Evolutionary conservation across 2,888 invertebrate species (phyloP).

Genomic region (Galerucella pusilla): DNA sequence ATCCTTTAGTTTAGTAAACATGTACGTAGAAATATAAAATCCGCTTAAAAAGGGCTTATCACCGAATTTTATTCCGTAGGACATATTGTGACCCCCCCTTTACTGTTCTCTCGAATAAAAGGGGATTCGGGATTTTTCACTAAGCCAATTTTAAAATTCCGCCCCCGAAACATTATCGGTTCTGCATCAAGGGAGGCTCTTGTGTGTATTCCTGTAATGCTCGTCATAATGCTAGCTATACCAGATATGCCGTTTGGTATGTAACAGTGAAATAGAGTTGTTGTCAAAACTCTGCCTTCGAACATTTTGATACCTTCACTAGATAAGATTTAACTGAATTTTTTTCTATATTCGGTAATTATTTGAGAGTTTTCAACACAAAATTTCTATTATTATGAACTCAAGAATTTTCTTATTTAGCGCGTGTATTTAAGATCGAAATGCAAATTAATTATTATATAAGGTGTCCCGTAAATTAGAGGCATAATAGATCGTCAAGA

Average conservation of each 20-base stretch:
- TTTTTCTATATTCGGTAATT: too few relatives aligned
- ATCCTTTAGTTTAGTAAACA: slow-evolving; percentile 3
- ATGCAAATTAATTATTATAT: too few relatives aligned
- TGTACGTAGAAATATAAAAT: slow-evolving; percentile 11
- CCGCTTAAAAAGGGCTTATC: slow-evolving; percentile 15
- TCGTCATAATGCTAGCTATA: slow-evolving; percentile 36
- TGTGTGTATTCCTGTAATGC: slow-evolving; percentile 46
- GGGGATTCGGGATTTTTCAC: slow-evolving; percentile 29
- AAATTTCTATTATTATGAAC: too few relatives aligned
- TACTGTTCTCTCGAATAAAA: not conserved
- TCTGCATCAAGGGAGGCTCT: slow-evolving; percentile 41
- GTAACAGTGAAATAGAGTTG: not conserved
- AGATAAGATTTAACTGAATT: too few relatives aligned
- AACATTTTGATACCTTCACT: too few relatives aligned
- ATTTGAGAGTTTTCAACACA: too few relatives aligned
- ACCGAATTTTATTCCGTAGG: slow-evolving; percentile 4
- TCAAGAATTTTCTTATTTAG: too few relatives aligned
- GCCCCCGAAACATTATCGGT: slow-evolving; percentile 51
- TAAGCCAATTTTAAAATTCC: slow-evolving; percentile 58
- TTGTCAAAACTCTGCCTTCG: too few relatives aligned
- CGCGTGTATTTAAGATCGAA: too few relatives aligned
- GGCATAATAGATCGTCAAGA: too few relatives aligned
- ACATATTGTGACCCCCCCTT: slow-evolving; percentile 21
- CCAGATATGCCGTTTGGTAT: slow-evolving; percentile 12
- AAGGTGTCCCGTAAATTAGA: too few relatives aligned